Evolutionary conservation across 2,888 invertebrate species (phyloP).

Genomic region (Sinohyriopsis cumingii): DNA sequence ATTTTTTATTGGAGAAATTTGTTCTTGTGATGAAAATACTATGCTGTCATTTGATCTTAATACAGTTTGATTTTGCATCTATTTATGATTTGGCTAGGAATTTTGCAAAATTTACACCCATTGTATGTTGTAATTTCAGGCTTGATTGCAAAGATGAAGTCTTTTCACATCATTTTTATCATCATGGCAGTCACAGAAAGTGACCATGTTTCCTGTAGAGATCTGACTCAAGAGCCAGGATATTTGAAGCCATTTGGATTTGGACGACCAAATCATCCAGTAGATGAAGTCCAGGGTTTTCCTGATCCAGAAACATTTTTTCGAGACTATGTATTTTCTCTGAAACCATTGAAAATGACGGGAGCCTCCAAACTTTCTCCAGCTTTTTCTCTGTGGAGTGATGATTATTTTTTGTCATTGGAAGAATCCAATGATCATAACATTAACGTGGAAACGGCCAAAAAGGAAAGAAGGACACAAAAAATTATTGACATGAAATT

Average conservation of each 20-base stretch:
- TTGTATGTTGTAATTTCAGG: no score
- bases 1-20: no score
- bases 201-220: constrained; percentile 4
- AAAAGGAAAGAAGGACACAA: constrained; percentile 66
- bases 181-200: no score
- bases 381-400: constrained; percentile 64
- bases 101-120: no score
- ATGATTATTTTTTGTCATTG: constrained; percentile 62
- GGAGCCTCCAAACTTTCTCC: constrained; percentile 58
- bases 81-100: no score
- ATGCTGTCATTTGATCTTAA: no score
- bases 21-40: no score
- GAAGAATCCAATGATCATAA: constrained; percentile 44
- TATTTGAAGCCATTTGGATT: constrained; percentile 64
- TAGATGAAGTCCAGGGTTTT: constrained; percentile 57
- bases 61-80: no score
- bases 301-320: constrained; percentile 59
- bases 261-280: constrained; percentile 42
- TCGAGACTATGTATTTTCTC: constrained; percentile 49
- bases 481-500: constrained; percentile 55
- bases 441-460: constrained; percentile 63
- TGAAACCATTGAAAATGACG: constrained; percentile 61
- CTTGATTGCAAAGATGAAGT: no score
- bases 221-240: constrained; percentile 46
- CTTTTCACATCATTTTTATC: no score